Evolutionary conservation across 2,113 vertebrate species (phyloP).

Genomic region (Pelecanoides urinatrix): DNA sequence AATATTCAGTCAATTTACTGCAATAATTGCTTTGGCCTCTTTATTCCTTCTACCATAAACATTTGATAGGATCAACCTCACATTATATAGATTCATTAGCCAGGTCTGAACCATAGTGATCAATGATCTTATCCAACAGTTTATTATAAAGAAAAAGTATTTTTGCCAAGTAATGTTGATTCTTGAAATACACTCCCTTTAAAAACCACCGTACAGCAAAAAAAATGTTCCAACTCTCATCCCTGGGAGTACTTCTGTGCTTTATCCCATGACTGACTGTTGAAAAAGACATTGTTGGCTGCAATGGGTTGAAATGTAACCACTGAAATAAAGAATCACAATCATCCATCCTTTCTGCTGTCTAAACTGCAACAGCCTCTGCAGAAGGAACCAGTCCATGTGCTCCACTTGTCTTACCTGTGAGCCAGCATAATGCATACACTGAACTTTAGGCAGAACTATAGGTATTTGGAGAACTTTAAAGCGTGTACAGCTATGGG

Average conservation of each 20-base stretch:
- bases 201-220: not conserved
- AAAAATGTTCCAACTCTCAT: not conserved
- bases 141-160: not conserved
- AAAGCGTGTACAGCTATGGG: accelerated
- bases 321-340: not conserved
- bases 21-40: not conserved
- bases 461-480: not conserved
- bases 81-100: not conserved
- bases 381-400: not conserved
- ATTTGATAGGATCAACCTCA: not conserved
- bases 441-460: not conserved
- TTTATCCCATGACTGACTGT: not conserved
- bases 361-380: not conserved
- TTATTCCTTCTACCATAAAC: not conserved
- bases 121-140: not conserved
- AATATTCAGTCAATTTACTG: not conserved
- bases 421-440: not conserved
- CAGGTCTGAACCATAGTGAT: not conserved
- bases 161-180: not conserved
- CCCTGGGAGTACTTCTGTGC: not conserved
- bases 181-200: not conserved
- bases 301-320: not conserved
- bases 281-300: not conserved
- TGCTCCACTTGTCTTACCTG: not conserved
- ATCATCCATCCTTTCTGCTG: not conserved